phyloP scores from a whole-genome alignment of 92 coral and sea anemone species.

The Metridium senile region DNA sequence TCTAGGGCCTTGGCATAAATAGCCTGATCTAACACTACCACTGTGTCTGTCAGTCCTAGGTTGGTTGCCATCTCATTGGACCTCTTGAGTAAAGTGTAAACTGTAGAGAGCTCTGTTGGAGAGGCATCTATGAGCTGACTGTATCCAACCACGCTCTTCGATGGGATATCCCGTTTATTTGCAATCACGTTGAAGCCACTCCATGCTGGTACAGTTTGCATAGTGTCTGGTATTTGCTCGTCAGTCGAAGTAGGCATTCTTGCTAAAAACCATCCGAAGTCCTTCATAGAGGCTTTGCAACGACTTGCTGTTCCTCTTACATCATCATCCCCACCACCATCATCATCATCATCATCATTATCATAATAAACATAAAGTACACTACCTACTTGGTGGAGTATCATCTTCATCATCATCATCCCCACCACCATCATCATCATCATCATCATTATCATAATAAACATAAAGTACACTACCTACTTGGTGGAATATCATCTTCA shows the following conservation, averaged over 20 bases:
- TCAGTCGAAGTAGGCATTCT: slow-evolving; percentile 29
- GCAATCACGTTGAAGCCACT: slow-evolving; percentile 53
- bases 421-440: too few species aligned
- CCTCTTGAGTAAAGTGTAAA: slow-evolving; percentile 46
- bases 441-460: too few species aligned
- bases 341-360: too few species aligned
- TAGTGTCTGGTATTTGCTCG: too few species aligned
- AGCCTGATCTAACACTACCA: slow-evolving; percentile 45
- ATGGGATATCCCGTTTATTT: slow-evolving; percentile 24
- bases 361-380: too few species aligned
- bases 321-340: too few species aligned
- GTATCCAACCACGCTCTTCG: slow-evolving; percentile 49
- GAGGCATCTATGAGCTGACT: slow-evolving; percentile 59
- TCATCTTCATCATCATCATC: too few species aligned
- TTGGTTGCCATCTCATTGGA: slow-evolving; percentile 43
- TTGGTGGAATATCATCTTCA: too few species aligned
- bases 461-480: too few species aligned
- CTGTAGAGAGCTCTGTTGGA: slow-evolving; percentile 55
- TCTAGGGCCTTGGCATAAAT: slow-evolving; percentile 58
- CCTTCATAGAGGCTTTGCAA: slow-evolving; percentile 29
- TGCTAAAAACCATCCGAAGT: slow-evolving; percentile 64
- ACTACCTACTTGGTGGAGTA: too few species aligned
- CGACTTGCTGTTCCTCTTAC: slow-evolving; percentile 14
- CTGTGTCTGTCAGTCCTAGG: slow-evolving; percentile 42
- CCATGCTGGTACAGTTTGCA: slow-evolving; percentile 62